Evolutionary conservation across 2,797 vertebrate genomes (phyloP), one percentile per base, ranked within the genome.

Genomic region (Lacerta agilis): DNA sequence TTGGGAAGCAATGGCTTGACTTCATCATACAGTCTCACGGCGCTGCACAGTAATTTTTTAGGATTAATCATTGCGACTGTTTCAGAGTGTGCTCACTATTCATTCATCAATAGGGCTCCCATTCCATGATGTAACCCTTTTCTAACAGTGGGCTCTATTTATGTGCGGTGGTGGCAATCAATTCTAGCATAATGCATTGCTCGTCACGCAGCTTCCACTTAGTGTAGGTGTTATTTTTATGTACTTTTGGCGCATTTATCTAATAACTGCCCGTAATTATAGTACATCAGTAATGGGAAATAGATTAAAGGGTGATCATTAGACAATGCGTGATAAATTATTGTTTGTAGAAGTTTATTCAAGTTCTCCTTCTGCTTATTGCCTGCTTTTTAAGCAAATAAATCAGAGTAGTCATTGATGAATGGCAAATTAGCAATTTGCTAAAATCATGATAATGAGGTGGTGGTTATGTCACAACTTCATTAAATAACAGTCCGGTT

Each of bases 191-290:
- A 94, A 95, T 92, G 91, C 71, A 90, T 93, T 75, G 91, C 79
- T 90, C 3, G 83, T 91, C 89, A 85, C 55, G 55, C 90, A 91
- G 89, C 92, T 94, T 94, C 89, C 83, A 93, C 95, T 95, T 94
- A 92, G 64, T 89, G 90, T 90, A 79, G 89, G 90, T 94, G 79
- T 93, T 95, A 73, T 86, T 93, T 89, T 94, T 94, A 82, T 94
- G 86, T 90, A 94, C 80, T 87, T 92, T 94, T 94, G 89, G 76
- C 89, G 78, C 88, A 93, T 88, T 95, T 91, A 94, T 91, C 79
- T 94, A 95, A 93, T 94, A 88, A 93, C 86, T 87, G 61, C 81
- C 91, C 91, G 93, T 94, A 94, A 91, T 92, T 96, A 91, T 94
- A 91, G 77, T 82, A 94, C 61, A 94, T 89, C 87, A 89, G 81